phyloP scores from a whole-genome alignment of 2,113 vertebrate genomes.

The Tragelaphus imberbis region DNA sequence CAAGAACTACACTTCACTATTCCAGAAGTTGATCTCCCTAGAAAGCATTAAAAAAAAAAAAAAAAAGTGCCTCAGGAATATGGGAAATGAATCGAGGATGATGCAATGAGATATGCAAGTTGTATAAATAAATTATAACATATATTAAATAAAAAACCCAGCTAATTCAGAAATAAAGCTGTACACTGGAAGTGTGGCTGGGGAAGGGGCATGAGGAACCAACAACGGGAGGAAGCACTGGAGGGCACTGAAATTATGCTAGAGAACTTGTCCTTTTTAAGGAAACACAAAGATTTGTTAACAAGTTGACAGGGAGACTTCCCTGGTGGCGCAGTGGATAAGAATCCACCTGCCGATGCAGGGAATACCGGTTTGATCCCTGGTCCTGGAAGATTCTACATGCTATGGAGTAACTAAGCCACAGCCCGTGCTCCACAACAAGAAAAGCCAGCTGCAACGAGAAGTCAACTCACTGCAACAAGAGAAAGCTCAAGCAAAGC shows the following conservation, averaged over 20 bases:
- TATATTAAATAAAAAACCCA: neutral
- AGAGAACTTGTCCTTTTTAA: neutral
- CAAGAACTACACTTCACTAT: neutral
- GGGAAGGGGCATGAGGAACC: neutral
- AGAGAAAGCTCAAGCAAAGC: neutral
- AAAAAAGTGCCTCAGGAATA: neutral
- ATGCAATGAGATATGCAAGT: neutral
- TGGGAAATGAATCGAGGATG: neutral
- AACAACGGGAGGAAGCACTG: neutral
- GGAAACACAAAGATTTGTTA: neutral
- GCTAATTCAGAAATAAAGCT: neutral
- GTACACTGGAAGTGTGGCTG: neutral
- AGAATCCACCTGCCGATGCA: neutral
- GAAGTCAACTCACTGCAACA: neutral
- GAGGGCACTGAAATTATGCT: neutral
- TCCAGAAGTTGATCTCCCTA: neutral
- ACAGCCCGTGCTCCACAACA: neutral
- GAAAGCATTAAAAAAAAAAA: constrained; percentile 1
- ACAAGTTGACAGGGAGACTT: neutral
- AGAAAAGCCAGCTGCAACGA: neutral
- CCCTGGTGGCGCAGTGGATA: neutral
- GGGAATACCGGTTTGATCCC: neutral
- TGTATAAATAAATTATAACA: neutral
- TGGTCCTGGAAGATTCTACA: neutral
- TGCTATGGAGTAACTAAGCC: neutral